These are phyloP conservation scores for Dryobates pubescens DNA, from an alignment of 2,797 vertebrate species.

Conservation along the genomic window DNA sequence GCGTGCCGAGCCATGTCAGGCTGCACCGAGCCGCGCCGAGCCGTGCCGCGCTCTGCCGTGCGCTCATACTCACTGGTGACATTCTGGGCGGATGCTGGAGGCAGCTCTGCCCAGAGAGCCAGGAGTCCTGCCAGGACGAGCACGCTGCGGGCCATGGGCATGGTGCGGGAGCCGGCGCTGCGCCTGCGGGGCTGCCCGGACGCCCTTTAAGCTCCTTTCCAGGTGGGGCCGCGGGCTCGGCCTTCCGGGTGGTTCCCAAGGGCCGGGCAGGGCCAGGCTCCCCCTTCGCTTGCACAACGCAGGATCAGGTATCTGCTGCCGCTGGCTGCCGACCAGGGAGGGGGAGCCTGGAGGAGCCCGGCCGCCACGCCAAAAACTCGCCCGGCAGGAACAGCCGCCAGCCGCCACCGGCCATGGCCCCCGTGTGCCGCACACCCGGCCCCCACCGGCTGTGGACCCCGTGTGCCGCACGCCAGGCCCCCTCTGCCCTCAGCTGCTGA, in stretches of 20 bases:
- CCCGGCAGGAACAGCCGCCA: constrained; percentile 51
- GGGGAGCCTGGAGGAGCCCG: constrained; percentile 51
- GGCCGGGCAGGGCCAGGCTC: constrained; percentile 69
- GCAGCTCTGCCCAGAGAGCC: constrained; percentile 57
- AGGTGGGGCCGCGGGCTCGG: constrained; percentile 61
- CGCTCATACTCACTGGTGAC: constrained; percentile 70
- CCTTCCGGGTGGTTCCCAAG: constrained; percentile 68
- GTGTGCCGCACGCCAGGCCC: not conserved
- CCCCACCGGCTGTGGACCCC: fast-evolving
- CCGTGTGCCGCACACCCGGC: not conserved
- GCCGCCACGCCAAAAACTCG: constrained; percentile 36
- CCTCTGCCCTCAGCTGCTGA: fast-evolving
- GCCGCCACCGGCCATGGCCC: not conserved
- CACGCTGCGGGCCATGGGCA: constrained; percentile 51
- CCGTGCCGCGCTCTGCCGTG: not conserved
- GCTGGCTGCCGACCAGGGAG: constrained; percentile 67
- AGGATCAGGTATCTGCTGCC: constrained; percentile 68
- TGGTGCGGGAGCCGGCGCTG: constrained; percentile 53
- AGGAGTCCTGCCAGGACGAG: constrained; percentile 63
- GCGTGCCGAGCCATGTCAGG: not conserved
- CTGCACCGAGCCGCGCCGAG: not conserved
- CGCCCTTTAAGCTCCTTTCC: constrained; percentile 58
- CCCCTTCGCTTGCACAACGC: constrained; percentile 71
- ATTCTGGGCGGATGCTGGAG: constrained; percentile 61
- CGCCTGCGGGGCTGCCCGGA: constrained; percentile 7